A percentile compares a stretch with the other conserved stretches of the same genome.
phyloP scores from a whole-genome alignment of 2,113 vertebrate genomes.

The Cariama cristata region DNA sequence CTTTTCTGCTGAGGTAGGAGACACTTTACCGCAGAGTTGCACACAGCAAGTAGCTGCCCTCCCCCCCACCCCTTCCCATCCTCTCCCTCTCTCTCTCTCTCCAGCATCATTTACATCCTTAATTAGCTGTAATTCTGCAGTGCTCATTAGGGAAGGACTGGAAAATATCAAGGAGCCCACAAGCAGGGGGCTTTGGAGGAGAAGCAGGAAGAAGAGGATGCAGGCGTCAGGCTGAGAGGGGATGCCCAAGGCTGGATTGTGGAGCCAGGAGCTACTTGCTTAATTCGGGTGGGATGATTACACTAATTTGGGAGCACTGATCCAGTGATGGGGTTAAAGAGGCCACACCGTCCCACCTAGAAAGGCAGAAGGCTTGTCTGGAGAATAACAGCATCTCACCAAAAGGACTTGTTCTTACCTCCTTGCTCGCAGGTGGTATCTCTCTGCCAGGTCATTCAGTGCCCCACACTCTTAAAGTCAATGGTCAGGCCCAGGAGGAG shows the following conservation, averaged over 20 bases:
- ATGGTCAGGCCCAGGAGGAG: background rate
- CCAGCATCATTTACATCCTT: slow-evolving; percentile 89
- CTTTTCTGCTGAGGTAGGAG: slow-evolving; percentile 91
- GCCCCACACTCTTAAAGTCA: background rate
- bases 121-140: slow-evolving; percentile 90
- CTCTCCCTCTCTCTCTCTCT: slow-evolving; percentile 77
- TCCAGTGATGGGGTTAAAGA: background rate
- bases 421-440: background rate
- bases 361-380: background rate
- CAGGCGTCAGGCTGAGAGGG: background rate
- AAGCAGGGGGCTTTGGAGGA: slow-evolving; percentile 50
- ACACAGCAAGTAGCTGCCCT: slow-evolving; percentile 77
- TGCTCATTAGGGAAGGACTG: slow-evolving; percentile 83
- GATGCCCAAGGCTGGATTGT: background rate
- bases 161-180: slow-evolving; percentile 76
- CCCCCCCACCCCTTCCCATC: background rate
- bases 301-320: background rate
- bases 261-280: background rate
- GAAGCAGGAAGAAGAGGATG: background rate
- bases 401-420: background rate
- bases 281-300: background rate
- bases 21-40: slow-evolving; percentile 90
- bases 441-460: background rate
- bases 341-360: background rate
- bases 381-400: background rate